Percentiles rank a stretch among this genome's conserved stretches.
phyloP scores from a whole-genome alignment of 1,140 invertebrate species.

The Aradophagus sp. region DNA sequence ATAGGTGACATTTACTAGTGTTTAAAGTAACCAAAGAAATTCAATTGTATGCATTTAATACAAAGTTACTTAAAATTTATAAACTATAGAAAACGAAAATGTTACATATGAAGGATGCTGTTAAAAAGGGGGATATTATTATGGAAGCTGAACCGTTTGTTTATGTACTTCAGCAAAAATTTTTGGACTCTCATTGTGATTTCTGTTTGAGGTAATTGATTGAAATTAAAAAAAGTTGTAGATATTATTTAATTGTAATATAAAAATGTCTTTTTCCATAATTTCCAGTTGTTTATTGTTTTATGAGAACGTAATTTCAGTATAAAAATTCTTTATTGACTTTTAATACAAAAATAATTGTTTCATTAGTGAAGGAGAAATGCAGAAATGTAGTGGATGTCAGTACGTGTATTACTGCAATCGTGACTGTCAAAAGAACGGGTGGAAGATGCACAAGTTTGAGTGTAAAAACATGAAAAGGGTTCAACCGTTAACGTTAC shows the following conservation, averaged over 20 bases:
- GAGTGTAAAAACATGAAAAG: conserved; percentile 84
- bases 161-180: conserved; percentile 25
- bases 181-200: conserved; percentile 1
- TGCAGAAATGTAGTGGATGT: conserved; percentile 83
- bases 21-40: too few species aligned
- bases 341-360: not conserved
- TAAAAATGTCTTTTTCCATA: conserved; percentile 5
- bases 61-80: too few species aligned
- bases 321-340: conserved; percentile 46
- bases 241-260: not conserved
- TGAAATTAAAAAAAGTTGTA: not conserved
- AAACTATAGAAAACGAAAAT: too few species aligned
- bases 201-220: conserved; percentile 21
- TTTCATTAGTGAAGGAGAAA: conserved; percentile 74
- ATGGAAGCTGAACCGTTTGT: conserved; percentile 27
- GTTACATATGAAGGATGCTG: conserved; percentile 4
- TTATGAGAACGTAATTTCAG: not conserved
- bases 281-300: too few species aligned
- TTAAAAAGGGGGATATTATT: conserved; percentile 24
- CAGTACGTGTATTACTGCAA: conserved; percentile 88
- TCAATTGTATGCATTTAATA: too few species aligned
- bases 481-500: conserved; percentile 79
- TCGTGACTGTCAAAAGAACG: conserved; percentile 81
- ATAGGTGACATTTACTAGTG: too few species aligned
- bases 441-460: conserved; percentile 84